A percentile compares a stretch with the other conserved stretches of the same genome.
Conservation (phyloP, 2,797 vertebrate genomes). For the Sebastes taczanowskii region DNA sequence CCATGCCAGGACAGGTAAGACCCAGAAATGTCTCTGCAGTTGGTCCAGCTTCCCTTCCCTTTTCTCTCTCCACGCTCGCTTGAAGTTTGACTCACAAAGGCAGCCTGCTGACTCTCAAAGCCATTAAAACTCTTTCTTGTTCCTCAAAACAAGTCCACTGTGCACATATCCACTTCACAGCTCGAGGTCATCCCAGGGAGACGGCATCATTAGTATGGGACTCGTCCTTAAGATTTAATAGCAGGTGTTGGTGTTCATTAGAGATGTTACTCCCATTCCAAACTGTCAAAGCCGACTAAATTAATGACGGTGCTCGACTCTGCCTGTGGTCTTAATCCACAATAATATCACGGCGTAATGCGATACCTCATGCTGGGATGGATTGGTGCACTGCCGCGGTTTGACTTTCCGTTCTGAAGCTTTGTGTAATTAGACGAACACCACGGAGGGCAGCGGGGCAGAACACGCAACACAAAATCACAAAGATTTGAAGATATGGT, state of each 20-base stretch:
- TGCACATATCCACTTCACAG: conserved; percentile 31
- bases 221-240: conserved; percentile 52
- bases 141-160: conserved; percentile 47
- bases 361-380: conserved; percentile 39
- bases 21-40: conserved; percentile 19
- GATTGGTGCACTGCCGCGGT: conserved; percentile 11
- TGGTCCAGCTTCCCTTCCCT: not conserved
- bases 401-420: conserved; percentile 37
- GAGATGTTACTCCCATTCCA: conserved; percentile 40
- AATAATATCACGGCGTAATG: conserved; percentile 44
- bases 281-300: conserved; percentile 43
- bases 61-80: conserved; percentile 6
- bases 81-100: conserved; percentile 58
- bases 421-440: conserved; percentile 58
- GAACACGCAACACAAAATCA: conserved; percentile 33
- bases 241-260: conserved; percentile 62
- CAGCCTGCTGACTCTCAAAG: conserved; percentile 53
- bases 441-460: conserved; percentile 16
- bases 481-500: conserved; percentile 17
- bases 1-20: conserved; percentile 90
- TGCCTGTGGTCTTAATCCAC: conserved; percentile 48
- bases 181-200: conserved; percentile 53
- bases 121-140: conserved; percentile 59
- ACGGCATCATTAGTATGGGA: conserved; percentile 60
- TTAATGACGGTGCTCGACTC: conserved; percentile 50